phyloP scores from a whole-genome alignment of 1,140 invertebrate species.

The Drosophila parvula region DNA sequence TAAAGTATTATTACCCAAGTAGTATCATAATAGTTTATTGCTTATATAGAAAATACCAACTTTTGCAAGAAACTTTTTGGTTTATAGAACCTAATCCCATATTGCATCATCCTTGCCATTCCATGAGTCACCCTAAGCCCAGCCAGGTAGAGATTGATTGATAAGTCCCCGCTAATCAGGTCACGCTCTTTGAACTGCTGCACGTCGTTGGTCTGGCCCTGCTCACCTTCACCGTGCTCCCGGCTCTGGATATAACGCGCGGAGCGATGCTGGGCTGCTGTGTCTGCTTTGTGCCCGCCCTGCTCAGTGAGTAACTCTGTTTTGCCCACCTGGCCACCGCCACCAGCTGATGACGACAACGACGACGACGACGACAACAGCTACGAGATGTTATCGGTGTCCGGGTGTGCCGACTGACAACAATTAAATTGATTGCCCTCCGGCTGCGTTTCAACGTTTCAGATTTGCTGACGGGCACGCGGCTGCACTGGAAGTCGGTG shows the following conservation, averaged over 20 bases:
- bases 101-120: neutral
- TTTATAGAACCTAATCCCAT: neutral
- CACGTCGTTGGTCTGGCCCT: slow-evolving; percentile 94
- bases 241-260: slow-evolving; percentile 94
- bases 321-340: slow-evolving; percentile 1
- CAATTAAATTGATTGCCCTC: slow-evolving; percentile 79
- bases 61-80: no score
- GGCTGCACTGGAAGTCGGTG: slow-evolving; percentile 65
- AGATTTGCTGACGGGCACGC: slow-evolving; percentile 68
- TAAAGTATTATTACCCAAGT: no score
- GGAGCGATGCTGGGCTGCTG: slow-evolving; percentile 97
- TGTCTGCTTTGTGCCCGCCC: slow-evolving; percentile 94
- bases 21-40: no score
- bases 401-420: slow-evolving; percentile 51
- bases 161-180: slow-evolving; percentile 84
- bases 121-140: slow-evolving; percentile 15
- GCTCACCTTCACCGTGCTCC: slow-evolving; percentile 93
- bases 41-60: no score
- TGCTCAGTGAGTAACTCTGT: slow-evolving; percentile 84
- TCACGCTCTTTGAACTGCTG: slow-evolving; percentile 91
- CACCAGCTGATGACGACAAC: neutral
- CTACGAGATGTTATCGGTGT: slow-evolving; percentile 55
- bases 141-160: slow-evolving; percentile 44
- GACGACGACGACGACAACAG: slow-evolving; percentile 13
- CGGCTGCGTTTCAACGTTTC: slow-evolving; percentile 35